Conservation (phyloP, 2,797 vertebrate genomes). For the Vipera ursinii region DNA sequence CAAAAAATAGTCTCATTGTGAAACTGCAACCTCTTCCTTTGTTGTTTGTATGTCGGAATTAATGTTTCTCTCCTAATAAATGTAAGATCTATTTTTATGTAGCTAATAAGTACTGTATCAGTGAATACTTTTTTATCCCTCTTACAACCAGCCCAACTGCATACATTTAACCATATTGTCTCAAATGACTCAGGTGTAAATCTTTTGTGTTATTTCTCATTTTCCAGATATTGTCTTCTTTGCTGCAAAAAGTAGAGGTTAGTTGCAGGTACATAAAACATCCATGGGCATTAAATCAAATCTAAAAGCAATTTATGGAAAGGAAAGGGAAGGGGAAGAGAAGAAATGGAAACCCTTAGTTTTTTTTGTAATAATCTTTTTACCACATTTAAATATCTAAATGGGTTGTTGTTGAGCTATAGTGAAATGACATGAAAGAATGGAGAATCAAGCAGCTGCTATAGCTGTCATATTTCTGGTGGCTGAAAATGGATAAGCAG, state of each 20-base stretch:
- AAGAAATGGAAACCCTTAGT: not conserved
- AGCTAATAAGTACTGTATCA: not conserved
- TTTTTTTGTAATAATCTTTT: not conserved
- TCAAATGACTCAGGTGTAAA: not conserved
- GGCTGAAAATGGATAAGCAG: constrained; percentile 4
- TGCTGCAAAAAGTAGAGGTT: not conserved
- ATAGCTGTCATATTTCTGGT: not conserved
- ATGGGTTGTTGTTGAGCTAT: constrained; percentile 26
- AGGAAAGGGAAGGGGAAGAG: not conserved
- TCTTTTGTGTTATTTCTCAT: not conserved
- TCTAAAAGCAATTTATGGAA: not conserved
- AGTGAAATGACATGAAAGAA: constrained; percentile 25
- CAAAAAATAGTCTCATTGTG: not conserved
- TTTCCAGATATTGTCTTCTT: not conserved
- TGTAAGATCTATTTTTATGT: not conserved
- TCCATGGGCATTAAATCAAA: not conserved
- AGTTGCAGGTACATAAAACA: not conserved
- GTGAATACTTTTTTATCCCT: not conserved
- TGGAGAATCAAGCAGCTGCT: constrained; percentile 20
- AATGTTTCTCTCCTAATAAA: not conserved
- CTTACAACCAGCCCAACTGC: not conserved
- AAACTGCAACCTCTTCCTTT: not conserved
- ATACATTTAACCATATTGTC: not conserved
- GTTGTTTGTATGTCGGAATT: not conserved
- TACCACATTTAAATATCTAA: not conserved